phyloP scores from a whole-genome alignment of 2,888 invertebrate species.

The Rapana venosa region DNA sequence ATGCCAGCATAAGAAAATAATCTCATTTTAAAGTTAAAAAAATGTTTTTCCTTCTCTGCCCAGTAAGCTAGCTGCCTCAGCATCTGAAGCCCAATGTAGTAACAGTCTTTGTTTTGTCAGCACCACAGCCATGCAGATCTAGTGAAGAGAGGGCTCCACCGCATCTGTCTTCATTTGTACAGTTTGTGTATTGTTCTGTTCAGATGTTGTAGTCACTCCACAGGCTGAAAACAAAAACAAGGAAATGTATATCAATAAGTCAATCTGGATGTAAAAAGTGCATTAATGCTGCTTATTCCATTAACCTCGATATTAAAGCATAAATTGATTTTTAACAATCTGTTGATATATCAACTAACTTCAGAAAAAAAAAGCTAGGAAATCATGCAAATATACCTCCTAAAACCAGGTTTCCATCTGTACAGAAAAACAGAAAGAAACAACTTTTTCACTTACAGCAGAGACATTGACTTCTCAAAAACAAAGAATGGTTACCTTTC shows the following conservation, averaged over 20 bases:
- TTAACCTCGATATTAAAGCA: too few relatives aligned
- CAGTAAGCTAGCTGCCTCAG: too few relatives aligned
- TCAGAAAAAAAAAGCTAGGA: not conserved
- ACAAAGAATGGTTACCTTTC: too few relatives aligned
- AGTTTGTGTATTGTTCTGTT: not conserved
- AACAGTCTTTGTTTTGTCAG: not conserved
- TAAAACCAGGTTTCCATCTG: too few relatives aligned
- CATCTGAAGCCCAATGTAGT: not conserved
- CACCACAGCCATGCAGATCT: not conserved
- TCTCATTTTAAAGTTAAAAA: too few relatives aligned
- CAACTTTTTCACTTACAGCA: not conserved
- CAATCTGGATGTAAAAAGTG: too few relatives aligned
- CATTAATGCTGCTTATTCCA: too few relatives aligned
- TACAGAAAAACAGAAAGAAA: not conserved
- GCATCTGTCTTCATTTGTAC: not conserved
- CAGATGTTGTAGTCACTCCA: conserved; percentile 62
- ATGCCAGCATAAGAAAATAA: too few relatives aligned
- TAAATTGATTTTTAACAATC: too few relatives aligned
- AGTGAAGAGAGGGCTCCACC: not conserved
- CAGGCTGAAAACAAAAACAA: conserved; percentile 55
- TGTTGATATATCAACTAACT: too few relatives aligned
- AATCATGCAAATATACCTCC: not conserved
- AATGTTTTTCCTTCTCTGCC: too few relatives aligned
- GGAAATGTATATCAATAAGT: not conserved
- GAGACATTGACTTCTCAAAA: too few relatives aligned